Percentiles rank a stretch among this genome's conserved stretches.
phyloP scores from a whole-genome alignment of 35 echinoderm and acorn worm genomes.

The Stichopus chloronotus region DNA sequence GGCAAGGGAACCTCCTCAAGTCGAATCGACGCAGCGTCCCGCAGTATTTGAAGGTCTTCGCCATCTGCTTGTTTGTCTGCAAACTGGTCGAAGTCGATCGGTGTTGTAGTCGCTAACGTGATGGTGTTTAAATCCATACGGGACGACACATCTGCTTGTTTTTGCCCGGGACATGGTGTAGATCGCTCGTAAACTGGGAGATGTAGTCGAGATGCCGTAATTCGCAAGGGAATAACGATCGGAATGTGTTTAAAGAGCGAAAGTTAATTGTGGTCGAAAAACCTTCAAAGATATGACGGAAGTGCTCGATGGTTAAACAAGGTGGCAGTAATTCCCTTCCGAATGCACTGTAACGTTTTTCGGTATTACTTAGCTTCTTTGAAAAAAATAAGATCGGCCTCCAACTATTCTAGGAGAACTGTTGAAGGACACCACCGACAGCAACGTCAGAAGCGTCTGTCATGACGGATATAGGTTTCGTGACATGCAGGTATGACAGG shows the following conservation, averaged over 20 bases:
- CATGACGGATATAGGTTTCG: no score
- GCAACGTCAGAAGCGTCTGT: no score
- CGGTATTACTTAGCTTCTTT: no score
- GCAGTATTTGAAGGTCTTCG: not conserved
- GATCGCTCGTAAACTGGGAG: constrained; percentile 5
- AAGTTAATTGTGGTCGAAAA: no score
- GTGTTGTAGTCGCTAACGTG: not conserved
- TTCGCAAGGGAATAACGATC: not conserved
- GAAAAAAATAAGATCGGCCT: no score
- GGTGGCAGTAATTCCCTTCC: no score
- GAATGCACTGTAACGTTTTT: no score
- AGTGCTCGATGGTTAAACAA: no score
- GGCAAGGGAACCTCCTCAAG: constrained; percentile 14
- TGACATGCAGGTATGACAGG: no score
- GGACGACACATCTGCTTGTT: constrained; percentile 32
- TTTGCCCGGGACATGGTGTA: not conserved
- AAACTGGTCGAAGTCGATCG: constrained; percentile 26
- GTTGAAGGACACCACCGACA: no score
- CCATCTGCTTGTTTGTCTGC: not conserved
- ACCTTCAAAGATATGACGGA: no score
- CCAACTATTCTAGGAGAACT: no score
- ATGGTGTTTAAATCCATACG: not conserved
- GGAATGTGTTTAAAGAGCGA: not conserved
- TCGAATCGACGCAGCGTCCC: not conserved
- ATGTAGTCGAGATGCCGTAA: constrained; percentile 15